These are phyloP conservation scores for Hirtodrosophila trivittata DNA, from an alignment of 2,888 invertebrate genomes.

Conservation along the genomic window DNA sequence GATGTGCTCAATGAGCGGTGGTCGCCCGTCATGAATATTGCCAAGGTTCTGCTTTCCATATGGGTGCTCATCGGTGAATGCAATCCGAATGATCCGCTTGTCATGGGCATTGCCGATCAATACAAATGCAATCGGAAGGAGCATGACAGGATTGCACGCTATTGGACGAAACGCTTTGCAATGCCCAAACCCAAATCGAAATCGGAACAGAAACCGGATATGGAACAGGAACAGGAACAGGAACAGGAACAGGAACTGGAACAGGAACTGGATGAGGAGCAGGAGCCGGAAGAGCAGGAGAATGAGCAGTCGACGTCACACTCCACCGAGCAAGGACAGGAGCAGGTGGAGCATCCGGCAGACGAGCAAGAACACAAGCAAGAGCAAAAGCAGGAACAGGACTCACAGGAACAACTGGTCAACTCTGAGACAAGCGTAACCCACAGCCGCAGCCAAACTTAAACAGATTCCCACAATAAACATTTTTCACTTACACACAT, in stretches of 20 bases:
- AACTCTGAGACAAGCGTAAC: slow-evolving; percentile 3
- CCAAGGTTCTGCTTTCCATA: slow-evolving; percentile 62
- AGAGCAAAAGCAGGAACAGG: neutral
- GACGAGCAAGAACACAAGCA: neutral
- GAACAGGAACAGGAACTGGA: neutral
- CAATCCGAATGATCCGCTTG: slow-evolving; percentile 68
- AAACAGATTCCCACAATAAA: slow-evolving; percentile 29
- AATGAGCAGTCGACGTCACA: neutral
- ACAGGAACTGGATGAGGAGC: neutral
- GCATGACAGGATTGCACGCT: slow-evolving; percentile 63
- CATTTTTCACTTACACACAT: slow-evolving; percentile 8
- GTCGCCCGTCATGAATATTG: slow-evolving; percentile 67
- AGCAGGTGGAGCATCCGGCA: neutral
- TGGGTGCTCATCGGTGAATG: slow-evolving; percentile 67
- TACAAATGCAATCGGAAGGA: slow-evolving; percentile 63
- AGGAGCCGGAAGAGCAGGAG: neutral
- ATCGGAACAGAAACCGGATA: neutral
- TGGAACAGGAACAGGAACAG: neutral
- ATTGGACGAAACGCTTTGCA: slow-evolving; percentile 66
- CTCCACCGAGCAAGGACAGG: neutral
- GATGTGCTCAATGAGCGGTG: slow-evolving; percentile 68
- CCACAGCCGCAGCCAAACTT: slow-evolving; percentile 21
- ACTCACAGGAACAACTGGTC: neutral
- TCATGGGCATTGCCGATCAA: slow-evolving; percentile 62
- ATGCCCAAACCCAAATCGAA: slow-evolving; percentile 32